Percentiles rank a stretch among this genome's conserved stretches.
Conservation (phyloP, 1,140 invertebrate species). For the Lepidurus arcticus region DNA sequence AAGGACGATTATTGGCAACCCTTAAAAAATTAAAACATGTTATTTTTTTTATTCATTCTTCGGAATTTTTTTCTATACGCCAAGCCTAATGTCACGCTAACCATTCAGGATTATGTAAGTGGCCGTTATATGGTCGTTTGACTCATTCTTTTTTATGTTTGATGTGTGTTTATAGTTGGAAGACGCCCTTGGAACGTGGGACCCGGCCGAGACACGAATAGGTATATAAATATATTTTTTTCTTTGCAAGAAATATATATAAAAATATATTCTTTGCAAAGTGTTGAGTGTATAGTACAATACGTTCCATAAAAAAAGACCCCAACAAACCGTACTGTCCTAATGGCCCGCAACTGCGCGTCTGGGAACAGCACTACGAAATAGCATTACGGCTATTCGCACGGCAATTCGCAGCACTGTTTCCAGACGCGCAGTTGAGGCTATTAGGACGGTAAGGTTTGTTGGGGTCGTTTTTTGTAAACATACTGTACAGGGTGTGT, state of each 20-base stretch:
- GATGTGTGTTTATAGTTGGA: slow-evolving; percentile 24
- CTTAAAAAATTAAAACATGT: too few relatives aligned
- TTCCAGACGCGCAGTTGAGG: too few relatives aligned
- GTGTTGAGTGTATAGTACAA: background rate
- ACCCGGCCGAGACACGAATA: slow-evolving; percentile 30
- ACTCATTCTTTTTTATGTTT: slow-evolving; percentile 25
- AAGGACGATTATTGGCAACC: background rate
- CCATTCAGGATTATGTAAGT: background rate
- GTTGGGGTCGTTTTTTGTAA: too few relatives aligned
- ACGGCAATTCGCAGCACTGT: too few relatives aligned
- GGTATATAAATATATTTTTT: slow-evolving; percentile 2
- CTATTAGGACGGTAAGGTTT: too few relatives aligned
- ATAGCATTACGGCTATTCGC: too few relatives aligned
- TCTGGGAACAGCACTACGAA: too few relatives aligned
- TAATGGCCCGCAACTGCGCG: too few relatives aligned
- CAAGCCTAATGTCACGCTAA: background rate
- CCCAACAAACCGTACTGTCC: too few relatives aligned
- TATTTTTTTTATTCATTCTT: background rate
- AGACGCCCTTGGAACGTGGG: slow-evolving; percentile 32
- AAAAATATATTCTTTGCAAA: background rate
- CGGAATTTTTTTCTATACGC: background rate
- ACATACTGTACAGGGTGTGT: background rate
- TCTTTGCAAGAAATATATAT: too few relatives aligned
- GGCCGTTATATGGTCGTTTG: background rate
- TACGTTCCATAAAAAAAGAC: too few relatives aligned